phyloP scores from a whole-genome alignment of 1,140 invertebrate species.

The Pogonognathellus flavescens region DNA sequence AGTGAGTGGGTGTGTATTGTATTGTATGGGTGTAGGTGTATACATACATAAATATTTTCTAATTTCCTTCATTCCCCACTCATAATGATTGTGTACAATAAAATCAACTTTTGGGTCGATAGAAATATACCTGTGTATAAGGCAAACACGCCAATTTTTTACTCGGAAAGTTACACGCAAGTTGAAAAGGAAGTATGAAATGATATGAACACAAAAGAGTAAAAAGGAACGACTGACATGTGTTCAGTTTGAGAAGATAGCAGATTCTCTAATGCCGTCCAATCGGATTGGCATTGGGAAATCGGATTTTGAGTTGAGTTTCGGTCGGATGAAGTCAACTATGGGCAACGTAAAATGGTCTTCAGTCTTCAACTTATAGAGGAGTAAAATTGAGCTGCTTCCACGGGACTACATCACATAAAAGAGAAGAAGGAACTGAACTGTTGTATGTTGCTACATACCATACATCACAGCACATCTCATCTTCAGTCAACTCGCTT shows the following conservation, averaged over 20 bases:
- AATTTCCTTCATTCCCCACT: too few relatives aligned
- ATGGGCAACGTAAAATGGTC: constrained; percentile 24
- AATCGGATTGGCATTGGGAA: constrained; percentile 38
- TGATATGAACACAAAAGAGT: constrained; percentile 10
- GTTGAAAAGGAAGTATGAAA: background rate
- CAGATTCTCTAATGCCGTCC: background rate
- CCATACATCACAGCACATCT: constrained; percentile 32
- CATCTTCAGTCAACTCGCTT: constrained; percentile 34
- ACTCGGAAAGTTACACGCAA: background rate
- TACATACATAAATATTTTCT: too few relatives aligned
- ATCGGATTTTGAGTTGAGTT: constrained; percentile 39
- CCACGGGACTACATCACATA: constrained; percentile 6
- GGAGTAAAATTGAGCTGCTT: background rate
- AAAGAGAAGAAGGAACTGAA: constrained; percentile 37
- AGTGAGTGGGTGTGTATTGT: too few relatives aligned
- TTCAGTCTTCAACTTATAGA: constrained; percentile 35
- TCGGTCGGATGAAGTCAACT: constrained; percentile 47
- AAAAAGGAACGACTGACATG: constrained; percentile 4
- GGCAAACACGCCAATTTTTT: background rate
- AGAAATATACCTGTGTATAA: too few relatives aligned
- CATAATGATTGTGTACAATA: too few relatives aligned
- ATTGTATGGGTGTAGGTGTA: too few relatives aligned
- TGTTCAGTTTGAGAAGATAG: constrained; percentile 7
- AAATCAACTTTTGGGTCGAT: too few relatives aligned
- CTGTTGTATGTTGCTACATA: constrained; percentile 11